Evolutionary conservation across 37 sponge, comb jelly and placozoan species (phyloP).

Genomic region (Hexactinellida sp.): DNA sequence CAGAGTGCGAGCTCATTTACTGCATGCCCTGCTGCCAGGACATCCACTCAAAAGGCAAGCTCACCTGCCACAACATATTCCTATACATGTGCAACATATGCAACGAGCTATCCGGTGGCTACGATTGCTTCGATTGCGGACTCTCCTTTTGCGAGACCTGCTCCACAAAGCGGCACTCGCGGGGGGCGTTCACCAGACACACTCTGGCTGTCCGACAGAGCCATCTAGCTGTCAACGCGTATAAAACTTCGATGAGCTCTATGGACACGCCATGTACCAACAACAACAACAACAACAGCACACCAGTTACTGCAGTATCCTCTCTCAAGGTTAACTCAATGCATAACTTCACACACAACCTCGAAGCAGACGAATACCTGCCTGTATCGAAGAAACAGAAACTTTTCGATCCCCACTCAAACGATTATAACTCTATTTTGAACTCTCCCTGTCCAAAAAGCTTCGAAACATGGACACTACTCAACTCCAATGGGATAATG

Average conservation of each 20-base stretch:
- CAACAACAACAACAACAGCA: background rate
- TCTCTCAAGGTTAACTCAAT: background rate
- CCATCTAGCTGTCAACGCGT: background rate
- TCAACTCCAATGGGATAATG: constrained; percentile 7
- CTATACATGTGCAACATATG: background rate
- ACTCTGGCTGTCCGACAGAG: background rate
- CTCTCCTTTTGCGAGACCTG: background rate
- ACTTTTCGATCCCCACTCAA: background rate
- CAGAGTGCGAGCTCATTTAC: background rate
- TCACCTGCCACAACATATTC: background rate
- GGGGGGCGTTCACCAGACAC: constrained; percentile 12
- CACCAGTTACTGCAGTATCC: background rate
- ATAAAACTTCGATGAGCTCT: background rate
- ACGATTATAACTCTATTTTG: background rate
- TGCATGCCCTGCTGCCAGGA: background rate
- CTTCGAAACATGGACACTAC: constrained; percentile 6
- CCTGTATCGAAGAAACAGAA: constrained; percentile 1
- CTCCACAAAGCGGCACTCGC: background rate
- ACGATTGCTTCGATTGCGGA: constrained; percentile 2
- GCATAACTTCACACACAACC: background rate
- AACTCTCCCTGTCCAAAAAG: background rate
- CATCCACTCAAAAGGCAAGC: background rate
- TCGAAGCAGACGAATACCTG: background rate
- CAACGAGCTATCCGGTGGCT: background rate
- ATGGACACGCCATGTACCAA: background rate